Evolutionary conservation across 2,113 vertebrate genomes (phyloP).

Genomic region (Lophura nycthemera): DNA sequence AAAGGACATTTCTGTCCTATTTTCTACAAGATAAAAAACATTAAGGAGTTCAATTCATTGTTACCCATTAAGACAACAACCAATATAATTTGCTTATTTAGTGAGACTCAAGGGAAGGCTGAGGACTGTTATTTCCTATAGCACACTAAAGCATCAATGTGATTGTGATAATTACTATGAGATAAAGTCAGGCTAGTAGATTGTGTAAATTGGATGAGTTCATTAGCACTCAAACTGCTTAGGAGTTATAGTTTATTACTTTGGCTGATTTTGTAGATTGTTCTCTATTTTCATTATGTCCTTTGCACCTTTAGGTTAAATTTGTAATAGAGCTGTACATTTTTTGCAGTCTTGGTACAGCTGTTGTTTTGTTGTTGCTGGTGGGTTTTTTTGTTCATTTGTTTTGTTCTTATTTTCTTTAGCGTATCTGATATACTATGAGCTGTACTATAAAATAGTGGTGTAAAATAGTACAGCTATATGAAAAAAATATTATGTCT

Average conservation of each 20-base stretch:
- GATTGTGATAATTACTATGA: not conserved
- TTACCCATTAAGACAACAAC: slow-evolving; percentile 35
- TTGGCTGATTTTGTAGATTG: not conserved
- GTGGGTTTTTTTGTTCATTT: not conserved
- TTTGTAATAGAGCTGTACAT: not conserved
- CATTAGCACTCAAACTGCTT: not conserved
- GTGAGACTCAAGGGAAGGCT: not conserved
- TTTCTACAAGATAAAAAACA: not conserved
- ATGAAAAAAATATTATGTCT: not conserved
- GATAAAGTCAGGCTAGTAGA: not conserved
- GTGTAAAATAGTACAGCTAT: not conserved
- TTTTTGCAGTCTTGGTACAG: not conserved
- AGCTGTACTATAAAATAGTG: not conserved
- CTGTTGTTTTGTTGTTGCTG: not conserved
- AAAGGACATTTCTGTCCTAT: not conserved
- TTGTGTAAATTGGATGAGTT: not conserved
- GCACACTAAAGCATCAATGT: not conserved
- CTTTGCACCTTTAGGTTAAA: not conserved
- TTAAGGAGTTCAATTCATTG: not conserved
- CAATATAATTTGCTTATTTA: slow-evolving; percentile 33
- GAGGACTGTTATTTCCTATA: not conserved
- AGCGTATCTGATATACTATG: not conserved
- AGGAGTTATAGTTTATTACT: not conserved
- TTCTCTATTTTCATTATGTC: not conserved
- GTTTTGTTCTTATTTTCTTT: not conserved